These are phyloP conservation scores for Corythaixoides concolor DNA, from an alignment of 2,113 vertebrate genomes.

Conservation along the genomic window DNA sequence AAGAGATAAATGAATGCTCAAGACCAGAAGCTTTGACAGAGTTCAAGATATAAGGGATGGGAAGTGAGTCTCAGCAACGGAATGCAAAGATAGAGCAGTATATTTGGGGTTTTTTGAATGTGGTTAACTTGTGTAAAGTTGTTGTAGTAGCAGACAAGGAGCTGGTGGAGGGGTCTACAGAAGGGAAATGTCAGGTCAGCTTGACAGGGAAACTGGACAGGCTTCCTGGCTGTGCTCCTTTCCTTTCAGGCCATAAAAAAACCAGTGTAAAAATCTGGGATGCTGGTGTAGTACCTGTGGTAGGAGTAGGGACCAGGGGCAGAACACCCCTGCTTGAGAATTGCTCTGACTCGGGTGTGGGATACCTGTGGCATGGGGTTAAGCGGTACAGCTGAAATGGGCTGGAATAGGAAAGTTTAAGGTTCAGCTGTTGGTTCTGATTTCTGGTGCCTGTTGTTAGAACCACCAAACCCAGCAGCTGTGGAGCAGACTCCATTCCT, in stretches of 20 bases:
- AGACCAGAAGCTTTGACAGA: not conserved
- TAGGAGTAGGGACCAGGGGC: not conserved
- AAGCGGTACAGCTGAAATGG: not conserved
- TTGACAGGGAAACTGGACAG: too few species aligned
- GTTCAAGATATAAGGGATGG: too few species aligned
- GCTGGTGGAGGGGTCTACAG: not conserved
- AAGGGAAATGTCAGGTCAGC: not conserved
- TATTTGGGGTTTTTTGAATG: rapidly evolving
- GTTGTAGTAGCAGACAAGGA: not conserved
- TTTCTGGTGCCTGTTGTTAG: not conserved
- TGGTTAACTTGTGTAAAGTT: not conserved
- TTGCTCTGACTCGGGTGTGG: not conserved
- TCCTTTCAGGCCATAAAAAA: too few species aligned
- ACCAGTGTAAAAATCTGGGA: rapidly evolving
- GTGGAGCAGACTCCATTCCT: not conserved
- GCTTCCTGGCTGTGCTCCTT: not conserved
- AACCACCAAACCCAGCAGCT: not conserved
- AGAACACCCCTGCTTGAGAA: not conserved
- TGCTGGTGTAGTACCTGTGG: not conserved
- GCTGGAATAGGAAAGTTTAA: too few species aligned
- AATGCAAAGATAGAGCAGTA: rapidly evolving
- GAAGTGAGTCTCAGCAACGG: rapidly evolving
- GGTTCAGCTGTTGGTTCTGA: not conserved
- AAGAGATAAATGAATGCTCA: rapidly evolving
- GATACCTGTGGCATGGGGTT: rapidly evolving